Evolutionary conservation across 1,140 invertebrate species (phyloP).

Genomic region (Drosophila punjabiensis): DNA sequence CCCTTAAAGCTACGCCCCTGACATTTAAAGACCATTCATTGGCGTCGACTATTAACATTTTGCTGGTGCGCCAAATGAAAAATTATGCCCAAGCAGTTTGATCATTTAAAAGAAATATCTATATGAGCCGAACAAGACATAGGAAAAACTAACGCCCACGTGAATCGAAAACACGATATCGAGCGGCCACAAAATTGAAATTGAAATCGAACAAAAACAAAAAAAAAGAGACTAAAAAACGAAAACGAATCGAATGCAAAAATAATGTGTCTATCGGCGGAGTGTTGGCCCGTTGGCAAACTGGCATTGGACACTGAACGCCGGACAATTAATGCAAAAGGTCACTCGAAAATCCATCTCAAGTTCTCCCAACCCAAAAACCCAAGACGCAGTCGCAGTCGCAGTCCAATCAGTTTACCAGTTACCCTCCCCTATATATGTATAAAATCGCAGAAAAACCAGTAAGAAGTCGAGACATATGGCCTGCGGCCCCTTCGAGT

Average conservation of each 20-base stretch:
- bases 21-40: slow-evolving; percentile 19
- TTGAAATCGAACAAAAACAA: slow-evolving; percentile 30
- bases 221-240: slow-evolving; percentile 11
- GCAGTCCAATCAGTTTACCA: slow-evolving; percentile 5
- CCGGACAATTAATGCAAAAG: slow-evolving; percentile 75
- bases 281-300: slow-evolving; percentile 22
- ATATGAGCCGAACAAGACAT: slow-evolving; percentile 39
- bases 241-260: slow-evolving; percentile 46
- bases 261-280: slow-evolving; percentile 22
- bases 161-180: slow-evolving; percentile 44
- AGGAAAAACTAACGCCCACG: slow-evolving; percentile 63
- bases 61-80: slow-evolving; percentile 43
- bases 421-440: not conserved
- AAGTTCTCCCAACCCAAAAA: slow-evolving; percentile 15
- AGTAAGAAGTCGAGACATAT: slow-evolving; percentile 50
- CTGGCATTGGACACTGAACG: not conserved
- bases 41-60: slow-evolving; percentile 51
- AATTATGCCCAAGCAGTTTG: slow-evolving; percentile 40
- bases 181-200: slow-evolving; percentile 25
- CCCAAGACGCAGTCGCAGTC: not conserved
- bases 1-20: not conserved
- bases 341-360: slow-evolving; percentile 54
- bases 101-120: slow-evolving; percentile 46
- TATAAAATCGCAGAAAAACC: slow-evolving; percentile 12
- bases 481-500: slow-evolving; percentile 35